Base-by-base conservation (phyloP, 2,113 vertebrate species). In the Phrynosoma blainvillii region DNA sequence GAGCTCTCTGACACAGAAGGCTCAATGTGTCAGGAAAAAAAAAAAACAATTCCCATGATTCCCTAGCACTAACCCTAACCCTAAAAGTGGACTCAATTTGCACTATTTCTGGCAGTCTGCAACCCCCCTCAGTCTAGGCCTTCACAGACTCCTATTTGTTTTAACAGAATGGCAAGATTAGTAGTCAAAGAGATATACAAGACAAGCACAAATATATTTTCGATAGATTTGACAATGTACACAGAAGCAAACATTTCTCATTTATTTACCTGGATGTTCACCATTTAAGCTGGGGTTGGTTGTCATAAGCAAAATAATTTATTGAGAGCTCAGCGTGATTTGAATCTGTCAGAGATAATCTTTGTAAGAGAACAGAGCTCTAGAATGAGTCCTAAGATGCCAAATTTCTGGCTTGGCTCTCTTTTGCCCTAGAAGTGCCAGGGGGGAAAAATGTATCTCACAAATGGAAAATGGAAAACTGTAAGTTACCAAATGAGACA, bases 271-370 rank as follows among this genome's bases (percentile, higher is more conserved):
- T 1, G 0, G 85, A 82, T 85, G 83, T 73, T 87, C 85, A 75
- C 84, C 84, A 81, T 75, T 91, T 89, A 27, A 88, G 83, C 87
- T 85, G 87, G 1, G 76, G 14, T 85, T 6, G 8, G 25, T 85
- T 4, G 4, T 80, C 88, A 87, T 68, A 0, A 0, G 40, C 47
- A 20, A 42, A 86, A 42, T 74, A 87, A 93, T 91, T 90, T 92
- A 90, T 40, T 52, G 88, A 83, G 20, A 88, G 83, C 88, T 91
- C 88, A 90, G 86, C 77, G 40, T 74, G 87, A 79, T 91, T 85
- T 42, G 87, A 87, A 79, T 47, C 78, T 89, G 78, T 84, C 85
- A 77, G 30, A 91, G 81, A 47, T 86, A 66, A 40, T 40, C 30
- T 47, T 36, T 27, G 85, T 84, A 54, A 54, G 2, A 18, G 84